Conservation (phyloP, 2,797 vertebrate species). For the Ispidina picta region DNA sequence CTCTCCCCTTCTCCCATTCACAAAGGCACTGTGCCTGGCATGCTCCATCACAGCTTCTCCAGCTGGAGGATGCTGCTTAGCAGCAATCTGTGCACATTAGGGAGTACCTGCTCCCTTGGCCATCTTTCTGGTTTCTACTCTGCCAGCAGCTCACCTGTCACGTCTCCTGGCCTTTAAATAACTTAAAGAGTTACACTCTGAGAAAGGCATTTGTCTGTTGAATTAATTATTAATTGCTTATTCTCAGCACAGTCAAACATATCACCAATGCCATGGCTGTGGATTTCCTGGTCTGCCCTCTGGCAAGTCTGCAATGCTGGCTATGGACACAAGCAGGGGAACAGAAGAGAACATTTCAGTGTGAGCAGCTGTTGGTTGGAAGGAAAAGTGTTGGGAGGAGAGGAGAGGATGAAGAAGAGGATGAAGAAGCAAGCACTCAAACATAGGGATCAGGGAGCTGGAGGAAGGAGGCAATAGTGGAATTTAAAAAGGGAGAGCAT, state of each 20-base stretch:
- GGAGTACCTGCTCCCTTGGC: not conserved
- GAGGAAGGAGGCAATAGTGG: not conserved
- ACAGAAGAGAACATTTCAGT: not conserved
- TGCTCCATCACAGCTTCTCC: not conserved
- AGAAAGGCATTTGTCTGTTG: not conserved
- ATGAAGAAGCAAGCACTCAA: not conserved
- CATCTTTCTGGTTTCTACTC: not conserved
- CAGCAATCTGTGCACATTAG: not conserved
- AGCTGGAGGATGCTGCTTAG: not conserved
- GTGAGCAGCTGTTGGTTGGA: not conserved
- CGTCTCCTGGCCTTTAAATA: not conserved
- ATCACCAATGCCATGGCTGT: not conserved
- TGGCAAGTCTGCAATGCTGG: accelerated
- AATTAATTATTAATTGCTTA: not conserved
- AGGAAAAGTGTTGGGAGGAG: not conserved
- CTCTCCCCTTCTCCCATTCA: not conserved
- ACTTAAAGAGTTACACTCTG: not conserved
- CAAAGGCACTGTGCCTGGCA: not conserved
- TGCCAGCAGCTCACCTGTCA: not conserved
- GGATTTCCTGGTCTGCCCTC: not conserved
- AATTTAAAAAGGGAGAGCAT: not conserved
- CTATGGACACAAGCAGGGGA: not conserved
- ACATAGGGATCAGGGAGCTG: not conserved
- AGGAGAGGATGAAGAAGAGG: not conserved
- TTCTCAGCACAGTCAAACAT: not conserved